Evolutionary conservation across 1,140 invertebrate species (phyloP).

Genomic region (Mya arenaria): DNA sequence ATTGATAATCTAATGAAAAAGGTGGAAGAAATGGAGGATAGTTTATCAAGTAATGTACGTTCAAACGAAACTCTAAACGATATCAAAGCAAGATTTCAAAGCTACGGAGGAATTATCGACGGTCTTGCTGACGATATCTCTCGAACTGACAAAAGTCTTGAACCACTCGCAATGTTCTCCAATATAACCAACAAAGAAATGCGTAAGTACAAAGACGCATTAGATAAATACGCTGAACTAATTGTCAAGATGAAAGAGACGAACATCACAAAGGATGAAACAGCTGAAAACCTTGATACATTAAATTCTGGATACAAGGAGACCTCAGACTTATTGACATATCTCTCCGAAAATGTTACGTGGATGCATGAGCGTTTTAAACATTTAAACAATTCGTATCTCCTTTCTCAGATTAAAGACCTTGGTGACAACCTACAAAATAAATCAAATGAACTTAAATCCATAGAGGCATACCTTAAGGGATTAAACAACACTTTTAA

Average conservation of each 20-base stretch:
- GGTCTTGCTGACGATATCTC: background rate
- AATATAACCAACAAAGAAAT: background rate
- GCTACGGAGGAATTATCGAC: background rate
- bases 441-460: too few species aligned
- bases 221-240: background rate
- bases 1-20: background rate
- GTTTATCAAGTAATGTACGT: conserved; percentile 8
- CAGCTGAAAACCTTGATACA: too few species aligned
- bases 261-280: too few species aligned
- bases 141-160: background rate
- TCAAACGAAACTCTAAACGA: conserved; percentile 45
- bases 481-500: background rate
- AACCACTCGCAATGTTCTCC: background rate
- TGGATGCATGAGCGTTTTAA: too few species aligned
- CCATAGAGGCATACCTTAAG: too few species aligned
- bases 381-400: too few species aligned
- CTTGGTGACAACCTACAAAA: too few species aligned
- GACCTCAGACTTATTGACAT: too few species aligned
- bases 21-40: conserved; percentile 1
- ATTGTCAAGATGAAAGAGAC: too few species aligned
- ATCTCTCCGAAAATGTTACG: too few species aligned
- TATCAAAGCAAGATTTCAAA: conserved; percentile 26
- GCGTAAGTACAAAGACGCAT: background rate
- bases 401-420: too few species aligned
- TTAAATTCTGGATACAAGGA: too few species aligned